These are phyloP conservation scores for Paratrypauchen microcephalus DNA, from an alignment of 2,797 vertebrate genomes.

Conservation along the genomic window DNA sequence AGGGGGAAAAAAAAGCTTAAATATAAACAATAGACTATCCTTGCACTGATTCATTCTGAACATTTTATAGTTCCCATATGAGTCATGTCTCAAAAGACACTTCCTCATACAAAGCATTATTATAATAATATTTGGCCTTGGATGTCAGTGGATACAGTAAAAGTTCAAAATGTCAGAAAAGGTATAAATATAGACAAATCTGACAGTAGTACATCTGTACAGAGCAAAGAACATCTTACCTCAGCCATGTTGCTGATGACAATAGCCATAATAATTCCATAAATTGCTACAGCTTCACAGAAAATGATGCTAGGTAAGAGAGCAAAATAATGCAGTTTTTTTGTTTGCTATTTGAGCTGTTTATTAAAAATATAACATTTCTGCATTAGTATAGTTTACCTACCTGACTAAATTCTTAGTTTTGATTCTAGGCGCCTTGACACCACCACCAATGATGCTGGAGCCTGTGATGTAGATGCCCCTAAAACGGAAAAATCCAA, in stretches of 20 bases:
- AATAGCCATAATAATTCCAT: constrained; percentile 99
- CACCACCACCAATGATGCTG: constrained; percentile 96
- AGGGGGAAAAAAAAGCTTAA: constrained; percentile 32
- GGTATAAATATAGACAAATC: not conserved
- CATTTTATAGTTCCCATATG: not conserved
- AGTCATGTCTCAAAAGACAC: not conserved
- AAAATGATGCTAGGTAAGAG: constrained; percentile 89
- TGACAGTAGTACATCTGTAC: not conserved
- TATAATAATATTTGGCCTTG: not conserved
- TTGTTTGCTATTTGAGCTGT: too few relatives aligned
- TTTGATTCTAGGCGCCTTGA: constrained; percentile 97
- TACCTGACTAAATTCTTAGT: constrained; percentile 99
- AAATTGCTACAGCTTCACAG: constrained; percentile 98
- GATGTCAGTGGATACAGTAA: not conserved
- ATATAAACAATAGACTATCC: constrained; percentile 15
- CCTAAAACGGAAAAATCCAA: constrained; percentile 72
- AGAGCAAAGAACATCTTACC: constrained; percentile 71
- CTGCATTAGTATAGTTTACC: not conserved
- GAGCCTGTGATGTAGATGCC: constrained; percentile 98
- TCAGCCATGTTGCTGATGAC: constrained; percentile 98
- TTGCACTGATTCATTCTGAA: not conserved
- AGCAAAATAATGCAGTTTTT: not conserved
- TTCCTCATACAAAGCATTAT: constrained; percentile 2
- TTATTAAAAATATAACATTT: not conserved
- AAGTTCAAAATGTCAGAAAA: not conserved